Conservation (phyloP, 2,888 invertebrate genomes). For the Adineta ricciae region DNA sequence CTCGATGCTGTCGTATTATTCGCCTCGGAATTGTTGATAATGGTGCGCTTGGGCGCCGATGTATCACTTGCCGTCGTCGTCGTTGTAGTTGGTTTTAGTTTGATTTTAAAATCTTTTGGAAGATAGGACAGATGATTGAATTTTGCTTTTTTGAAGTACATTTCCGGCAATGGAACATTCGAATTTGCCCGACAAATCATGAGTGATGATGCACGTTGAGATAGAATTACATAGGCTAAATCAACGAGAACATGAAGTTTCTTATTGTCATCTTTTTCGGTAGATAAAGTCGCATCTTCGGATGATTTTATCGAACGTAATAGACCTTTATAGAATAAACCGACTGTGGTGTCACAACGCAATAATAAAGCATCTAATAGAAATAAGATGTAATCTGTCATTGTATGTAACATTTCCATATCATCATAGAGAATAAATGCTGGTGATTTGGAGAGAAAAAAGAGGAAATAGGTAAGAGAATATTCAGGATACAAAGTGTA, state of each 20-base stretch:
- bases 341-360: conserved; percentile 16
- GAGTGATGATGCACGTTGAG: conserved; percentile 17
- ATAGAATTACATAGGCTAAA: conserved; percentile 10
- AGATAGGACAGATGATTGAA: background rate
- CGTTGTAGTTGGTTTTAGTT: background rate
- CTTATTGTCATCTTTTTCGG: background rate
- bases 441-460: conserved; percentile 1
- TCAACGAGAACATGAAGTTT: conserved; percentile 7
- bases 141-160: background rate
- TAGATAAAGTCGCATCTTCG: background rate
- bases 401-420: conserved; percentile 19
- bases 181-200: conserved; percentile 6
- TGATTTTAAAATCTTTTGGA: conserved; percentile 14
- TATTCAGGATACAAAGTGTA: conserved; percentile 7
- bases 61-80: background rate
- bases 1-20: background rate
- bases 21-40: background rate
- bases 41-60: background rate
- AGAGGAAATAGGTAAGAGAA: background rate
- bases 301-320: conserved; percentile 23
- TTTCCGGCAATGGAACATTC: conserved; percentile 17
- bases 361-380: background rate
- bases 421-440: conserved; percentile 18
- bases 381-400: conserved; percentile 17
- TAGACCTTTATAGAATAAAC: conserved; percentile 20